Base-by-base conservation (phyloP, 2,113 vertebrate species). In the Poeciliopsis turrubarensis region DNA sequence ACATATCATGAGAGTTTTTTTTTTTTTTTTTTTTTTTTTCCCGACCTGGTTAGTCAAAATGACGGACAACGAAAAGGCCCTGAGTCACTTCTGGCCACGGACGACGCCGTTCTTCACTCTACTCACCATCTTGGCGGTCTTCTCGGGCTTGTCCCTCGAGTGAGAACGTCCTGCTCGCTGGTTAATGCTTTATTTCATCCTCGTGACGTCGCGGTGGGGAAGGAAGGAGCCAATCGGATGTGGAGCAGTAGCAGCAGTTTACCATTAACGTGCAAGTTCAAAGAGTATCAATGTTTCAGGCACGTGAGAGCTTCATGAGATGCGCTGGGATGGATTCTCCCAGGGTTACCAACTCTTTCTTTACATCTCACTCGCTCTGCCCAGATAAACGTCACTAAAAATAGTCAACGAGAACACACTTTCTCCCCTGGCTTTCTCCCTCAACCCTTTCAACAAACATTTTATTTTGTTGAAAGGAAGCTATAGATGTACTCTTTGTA, bases 111-210 rank as follows among this genome's bases (percentile, higher is more conserved):
- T 41, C 31, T 51, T 34, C 27, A 0, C 11, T 27, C 25, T 12
- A 79, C 89, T 81, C 51, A 93, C 92, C 92, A 93, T 93, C 51
- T 77, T 86, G 80, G 37, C 87, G 77, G 81, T 79, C 75, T 73
- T 88, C 72, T 25, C 72, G 80, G 64, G 83, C 51, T 60, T 69
- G 22, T 25, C 32, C 30, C 44, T 82, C 3, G 0, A 60, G 83
- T 72, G 75, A 76, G n/a, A 26, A 27, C 70, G 60, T 19, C 60
- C 12, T 41, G 61, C 68, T 44, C 17, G 31, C 65, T 79, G 66
- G 75, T 79, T 74, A 71, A 37, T 0, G 10, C 34, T 83, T 86
- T 91, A 87, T 91, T 84, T 79, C 68, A 3, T 31, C 0, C 14
- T 1, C 41, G 26, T 64, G 77, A 57, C 1, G n/a, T 11, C 27